Evolutionary conservation across 1,140 invertebrate genomes (phyloP).

Genomic region (Drosophila malerkotliana): DNA sequence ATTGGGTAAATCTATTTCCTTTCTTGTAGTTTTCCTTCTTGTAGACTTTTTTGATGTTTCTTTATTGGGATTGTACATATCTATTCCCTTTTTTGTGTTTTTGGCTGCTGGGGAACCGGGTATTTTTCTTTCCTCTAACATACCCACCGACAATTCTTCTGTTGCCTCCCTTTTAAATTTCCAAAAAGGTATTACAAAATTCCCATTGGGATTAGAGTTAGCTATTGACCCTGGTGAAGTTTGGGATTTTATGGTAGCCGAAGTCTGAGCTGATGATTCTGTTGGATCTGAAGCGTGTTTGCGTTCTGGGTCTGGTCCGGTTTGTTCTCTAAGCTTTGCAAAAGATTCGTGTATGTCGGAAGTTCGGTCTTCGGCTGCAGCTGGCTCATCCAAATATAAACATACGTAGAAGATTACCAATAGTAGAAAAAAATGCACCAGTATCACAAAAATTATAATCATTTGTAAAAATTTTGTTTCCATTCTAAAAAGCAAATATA

Average conservation of each 20-base stretch:
- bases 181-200: background rate
- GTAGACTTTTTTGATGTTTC: background rate
- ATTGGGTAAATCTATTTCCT: background rate
- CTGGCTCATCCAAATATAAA: background rate
- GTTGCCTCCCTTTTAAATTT: background rate
- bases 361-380: background rate
- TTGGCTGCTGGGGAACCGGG: too few species aligned
- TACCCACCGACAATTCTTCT: background rate
- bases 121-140: background rate
- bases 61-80: background rate
- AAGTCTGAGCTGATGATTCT: background rate
- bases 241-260: background rate
- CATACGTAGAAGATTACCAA: constrained; percentile 2
- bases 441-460: background rate
- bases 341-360: background rate
- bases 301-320: background rate
- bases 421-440: constrained; percentile 1
- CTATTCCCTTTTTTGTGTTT: background rate
- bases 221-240: background rate
- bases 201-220: background rate
- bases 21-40: background rate
- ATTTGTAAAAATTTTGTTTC: constrained; percentile 1
- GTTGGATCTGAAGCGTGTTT: background rate
- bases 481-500: constrained; percentile 3
- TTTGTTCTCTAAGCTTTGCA: background rate